Conservation (phyloP, 1,140 invertebrate genomes). For the Brachionus asplanchnoidis region DNA sequence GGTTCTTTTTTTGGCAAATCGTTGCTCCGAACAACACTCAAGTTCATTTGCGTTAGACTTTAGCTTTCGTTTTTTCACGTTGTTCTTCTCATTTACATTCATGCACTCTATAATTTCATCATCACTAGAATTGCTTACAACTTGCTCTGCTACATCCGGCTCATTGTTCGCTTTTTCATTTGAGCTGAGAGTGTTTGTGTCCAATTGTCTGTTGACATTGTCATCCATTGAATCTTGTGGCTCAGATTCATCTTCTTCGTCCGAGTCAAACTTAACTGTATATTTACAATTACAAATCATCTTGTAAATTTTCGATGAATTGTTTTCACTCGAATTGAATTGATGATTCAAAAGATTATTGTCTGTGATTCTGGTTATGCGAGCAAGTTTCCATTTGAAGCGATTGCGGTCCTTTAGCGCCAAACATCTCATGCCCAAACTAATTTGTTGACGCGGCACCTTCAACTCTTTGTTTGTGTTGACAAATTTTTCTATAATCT, state of each 20-base stretch:
- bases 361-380: background rate
- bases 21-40: background rate
- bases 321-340: background rate
- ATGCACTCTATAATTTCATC: background rate
- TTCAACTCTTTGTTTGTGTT: background rate
- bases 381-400: slow-evolving; percentile 12
- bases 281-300: slow-evolving; percentile 38
- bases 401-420: background rate
- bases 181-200: no score
- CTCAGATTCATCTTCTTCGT: background rate
- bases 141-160: background rate
- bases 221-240: background rate
- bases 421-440: slow-evolving; percentile 3
- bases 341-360: background rate
- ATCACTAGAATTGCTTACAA: background rate
- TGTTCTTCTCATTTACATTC: background rate
- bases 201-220: background rate
- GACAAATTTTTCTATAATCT: background rate
- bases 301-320: background rate
- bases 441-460: background rate
- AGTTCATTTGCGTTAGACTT: background rate
- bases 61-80: background rate
- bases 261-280: slow-evolving; percentile 22
- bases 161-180: background rate
- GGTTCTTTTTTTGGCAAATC: slow-evolving; percentile 4